Conservation (phyloP, 2,888 invertebrate species). For the Drosophila antonietae region DNA sequence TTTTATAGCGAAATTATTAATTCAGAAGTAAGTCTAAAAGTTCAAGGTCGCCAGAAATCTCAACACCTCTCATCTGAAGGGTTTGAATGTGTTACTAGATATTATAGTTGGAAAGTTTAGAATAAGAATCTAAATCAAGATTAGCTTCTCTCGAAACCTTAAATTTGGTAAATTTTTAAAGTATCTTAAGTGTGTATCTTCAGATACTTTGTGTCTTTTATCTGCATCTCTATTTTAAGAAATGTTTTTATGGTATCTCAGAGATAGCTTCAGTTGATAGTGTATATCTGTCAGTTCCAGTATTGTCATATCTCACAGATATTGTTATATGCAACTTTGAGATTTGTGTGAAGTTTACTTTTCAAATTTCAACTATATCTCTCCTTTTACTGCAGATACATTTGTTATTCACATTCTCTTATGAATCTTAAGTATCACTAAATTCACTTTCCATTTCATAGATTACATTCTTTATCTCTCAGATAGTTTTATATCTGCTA, state of each 20-base stretch:
- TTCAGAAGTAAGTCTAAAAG: slow-evolving; percentile 5
- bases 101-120: not conserved
- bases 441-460: slow-evolving; percentile 1
- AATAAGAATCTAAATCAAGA: not conserved
- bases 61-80: not conserved
- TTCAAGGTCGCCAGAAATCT: not conserved
- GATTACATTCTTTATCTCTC: not conserved
- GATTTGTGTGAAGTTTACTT: not conserved
- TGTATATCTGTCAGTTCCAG: not conserved
- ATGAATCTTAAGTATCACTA: not conserved
- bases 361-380: not conserved
- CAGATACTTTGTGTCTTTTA: not conserved
- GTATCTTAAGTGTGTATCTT: not conserved
- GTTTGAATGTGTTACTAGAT: not conserved
- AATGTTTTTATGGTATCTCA: not conserved
- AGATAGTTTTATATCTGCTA: not conserved
- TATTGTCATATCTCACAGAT: not conserved
- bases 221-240: not conserved
- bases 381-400: not conserved
- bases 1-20: slow-evolving; percentile 25
- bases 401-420: not conserved
- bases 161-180: not conserved
- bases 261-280: not conserved
- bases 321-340: not conserved
- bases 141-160: not conserved